Evolutionary conservation across 2,888 invertebrate species (phyloP).

Genomic region (Orthosia cruda): DNA sequence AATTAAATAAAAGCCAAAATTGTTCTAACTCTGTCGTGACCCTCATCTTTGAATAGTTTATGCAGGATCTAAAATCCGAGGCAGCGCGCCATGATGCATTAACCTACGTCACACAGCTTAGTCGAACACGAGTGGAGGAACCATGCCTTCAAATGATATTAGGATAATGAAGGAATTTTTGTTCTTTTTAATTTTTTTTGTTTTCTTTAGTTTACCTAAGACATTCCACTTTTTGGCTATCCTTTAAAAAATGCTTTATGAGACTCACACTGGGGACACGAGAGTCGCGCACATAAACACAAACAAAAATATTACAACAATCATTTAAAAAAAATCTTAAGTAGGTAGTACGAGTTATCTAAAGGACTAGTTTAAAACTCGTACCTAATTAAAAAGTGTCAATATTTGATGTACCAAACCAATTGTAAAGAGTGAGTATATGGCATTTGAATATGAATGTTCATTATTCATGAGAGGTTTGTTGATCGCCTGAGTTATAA

Average conservation of each 20-base stretch:
- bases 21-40: slow-evolving; percentile 47
- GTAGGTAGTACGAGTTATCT: no score
- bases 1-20: slow-evolving; percentile 40
- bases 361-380: no score
- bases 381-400: no score
- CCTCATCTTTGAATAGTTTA: slow-evolving; percentile 85
- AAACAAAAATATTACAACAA: no score
- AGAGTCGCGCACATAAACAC: no score
- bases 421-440: no score
- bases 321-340: no score
- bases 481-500: no score
- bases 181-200: neutral
- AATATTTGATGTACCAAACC: no score
- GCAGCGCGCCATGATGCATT: slow-evolving; percentile 82
- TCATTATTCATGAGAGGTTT: neutral
- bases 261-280: no score
- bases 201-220: neutral
- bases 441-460: neutral
- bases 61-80: slow-evolving; percentile 84
- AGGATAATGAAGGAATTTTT: slow-evolving; percentile 20
- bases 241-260: neutral
- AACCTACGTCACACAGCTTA: slow-evolving; percentile 86
- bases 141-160: slow-evolving; percentile 43
- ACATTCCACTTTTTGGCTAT: neutral
- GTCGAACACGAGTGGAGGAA: slow-evolving; percentile 72